These are phyloP conservation scores for Leucozona laternaria DNA, from an alignment of 2,888 invertebrate species.

Conservation along the genomic window DNA sequence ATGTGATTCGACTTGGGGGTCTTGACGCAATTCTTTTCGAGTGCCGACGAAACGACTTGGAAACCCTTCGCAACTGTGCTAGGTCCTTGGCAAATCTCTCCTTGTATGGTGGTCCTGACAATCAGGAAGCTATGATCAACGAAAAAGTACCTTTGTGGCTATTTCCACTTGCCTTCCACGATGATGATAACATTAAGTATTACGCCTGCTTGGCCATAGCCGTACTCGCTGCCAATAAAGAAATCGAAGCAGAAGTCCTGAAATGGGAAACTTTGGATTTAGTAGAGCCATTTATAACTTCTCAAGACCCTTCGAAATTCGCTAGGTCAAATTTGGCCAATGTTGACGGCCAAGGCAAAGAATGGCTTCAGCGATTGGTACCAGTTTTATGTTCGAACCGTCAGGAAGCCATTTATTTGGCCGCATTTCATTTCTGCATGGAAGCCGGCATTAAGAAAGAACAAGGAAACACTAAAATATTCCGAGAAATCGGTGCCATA, in stretches of 20 bases:
- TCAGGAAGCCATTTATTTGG: conserved; percentile 97
- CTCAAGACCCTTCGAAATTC: conserved; percentile 97
- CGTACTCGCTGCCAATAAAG: conserved; percentile 97
- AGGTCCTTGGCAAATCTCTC: conserved; percentile 98
- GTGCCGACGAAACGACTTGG: conserved; percentile 95
- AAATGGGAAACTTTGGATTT: conserved; percentile 98
- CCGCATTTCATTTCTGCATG: conserved; percentile 99
- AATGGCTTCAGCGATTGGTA: conserved; percentile 96
- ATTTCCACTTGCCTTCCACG: conserved; percentile 98
- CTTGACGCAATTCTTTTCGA: conserved; percentile 97
- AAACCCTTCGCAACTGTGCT: conserved; percentile 97
- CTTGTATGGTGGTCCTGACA: conserved; percentile 97
- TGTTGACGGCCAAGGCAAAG: conserved; percentile 97
- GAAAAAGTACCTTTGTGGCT: conserved; percentile 98
- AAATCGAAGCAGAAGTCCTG: conserved; percentile 97
- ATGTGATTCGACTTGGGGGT: conserved; percentile 95
- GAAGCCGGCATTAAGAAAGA: conserved; percentile 98
- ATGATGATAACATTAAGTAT: conserved; percentile 98
- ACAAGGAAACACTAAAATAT: conserved; percentile 95
- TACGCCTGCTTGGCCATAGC: conserved; percentile 99
- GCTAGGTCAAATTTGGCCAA: conserved; percentile 96
- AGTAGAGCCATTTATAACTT: conserved; percentile 97
- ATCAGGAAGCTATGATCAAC: conserved; percentile 98
- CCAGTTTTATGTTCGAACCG: conserved; percentile 97
- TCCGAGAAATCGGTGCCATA: conserved; percentile 96